Evolutionary conservation across 2,113 vertebrate species (phyloP).

Genomic region (Phaethornis superciliosus): DNA sequence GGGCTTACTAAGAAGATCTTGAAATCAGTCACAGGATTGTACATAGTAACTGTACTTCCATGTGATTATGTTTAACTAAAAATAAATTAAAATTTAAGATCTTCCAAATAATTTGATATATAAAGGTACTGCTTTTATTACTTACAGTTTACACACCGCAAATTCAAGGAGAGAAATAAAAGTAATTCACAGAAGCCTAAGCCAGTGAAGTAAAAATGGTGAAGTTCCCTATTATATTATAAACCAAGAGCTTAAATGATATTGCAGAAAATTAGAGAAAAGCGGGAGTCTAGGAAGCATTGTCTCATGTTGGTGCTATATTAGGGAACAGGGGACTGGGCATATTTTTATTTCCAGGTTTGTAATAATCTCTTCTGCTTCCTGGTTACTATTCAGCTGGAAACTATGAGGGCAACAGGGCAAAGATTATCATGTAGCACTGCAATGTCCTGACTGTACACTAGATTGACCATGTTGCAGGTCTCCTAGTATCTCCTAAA

Average conservation of each 20-base stretch:
- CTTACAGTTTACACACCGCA: not conserved
- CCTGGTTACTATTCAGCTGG: not conserved
- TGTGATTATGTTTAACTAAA: not conserved
- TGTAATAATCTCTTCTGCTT: not conserved
- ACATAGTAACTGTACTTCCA: not conserved
- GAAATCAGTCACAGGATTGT: not conserved
- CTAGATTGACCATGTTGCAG: not conserved
- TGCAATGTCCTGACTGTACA: not conserved
- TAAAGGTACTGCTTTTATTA: not conserved
- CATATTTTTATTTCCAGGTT: not conserved
- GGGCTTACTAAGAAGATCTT: not conserved
- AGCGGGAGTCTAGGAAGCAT: not conserved
- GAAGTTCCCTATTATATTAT: not conserved
- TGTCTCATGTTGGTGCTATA: not conserved
- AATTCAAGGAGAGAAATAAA: not conserved
- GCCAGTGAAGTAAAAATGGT: not conserved
- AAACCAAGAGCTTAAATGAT: not conserved
- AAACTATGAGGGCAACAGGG: not conserved
- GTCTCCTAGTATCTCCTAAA: not conserved
- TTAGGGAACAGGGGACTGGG: not conserved
- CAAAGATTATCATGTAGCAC: not conserved
- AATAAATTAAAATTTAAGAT: not conserved
- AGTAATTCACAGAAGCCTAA: not conserved
- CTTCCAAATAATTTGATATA: not conserved
- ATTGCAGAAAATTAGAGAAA: not conserved